Conservation (phyloP, 2,888 invertebrate species). For the Apodemia duryi region DNA sequence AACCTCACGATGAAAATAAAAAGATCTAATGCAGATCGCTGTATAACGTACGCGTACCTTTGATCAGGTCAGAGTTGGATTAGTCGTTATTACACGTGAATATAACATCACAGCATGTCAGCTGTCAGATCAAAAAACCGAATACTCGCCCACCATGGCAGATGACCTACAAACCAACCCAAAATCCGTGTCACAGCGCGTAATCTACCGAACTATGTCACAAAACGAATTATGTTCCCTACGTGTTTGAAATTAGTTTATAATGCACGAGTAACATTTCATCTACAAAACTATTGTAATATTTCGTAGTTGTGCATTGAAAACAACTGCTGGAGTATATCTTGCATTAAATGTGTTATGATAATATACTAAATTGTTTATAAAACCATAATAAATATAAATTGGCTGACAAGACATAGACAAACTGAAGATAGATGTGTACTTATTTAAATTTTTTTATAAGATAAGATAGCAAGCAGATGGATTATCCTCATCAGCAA, state of each 20-base stretch:
- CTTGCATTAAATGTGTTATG: not conserved
- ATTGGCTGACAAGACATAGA: too few species aligned
- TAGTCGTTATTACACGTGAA: conserved; percentile 54
- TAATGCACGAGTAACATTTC: not conserved
- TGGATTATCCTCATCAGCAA: too few species aligned
- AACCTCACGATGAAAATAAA: not conserved
- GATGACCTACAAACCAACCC: conserved; percentile 27
- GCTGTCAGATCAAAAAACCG: conserved; percentile 34
- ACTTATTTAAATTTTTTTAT: too few species aligned
- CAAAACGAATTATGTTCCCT: conserved; percentile 5
- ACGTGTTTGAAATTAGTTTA: conserved; percentile 1
- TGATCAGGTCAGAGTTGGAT: conserved; percentile 37
- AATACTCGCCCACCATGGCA: conserved; percentile 24
- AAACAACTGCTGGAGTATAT: not conserved
- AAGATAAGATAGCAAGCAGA: too few species aligned
- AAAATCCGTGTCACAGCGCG: conserved; percentile 27
- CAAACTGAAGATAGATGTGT: too few species aligned
- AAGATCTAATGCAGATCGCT: not conserved
- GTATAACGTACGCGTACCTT: conserved; percentile 16
- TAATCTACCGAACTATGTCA: conserved; percentile 22
- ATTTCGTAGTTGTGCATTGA: not conserved
- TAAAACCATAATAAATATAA: too few species aligned
- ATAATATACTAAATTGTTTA: too few species aligned
- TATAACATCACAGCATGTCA: conserved; percentile 47
- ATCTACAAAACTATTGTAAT: not conserved